Conservation (phyloP, 1,140 invertebrate species). For the Conopomorpha cramerella region DNA sequence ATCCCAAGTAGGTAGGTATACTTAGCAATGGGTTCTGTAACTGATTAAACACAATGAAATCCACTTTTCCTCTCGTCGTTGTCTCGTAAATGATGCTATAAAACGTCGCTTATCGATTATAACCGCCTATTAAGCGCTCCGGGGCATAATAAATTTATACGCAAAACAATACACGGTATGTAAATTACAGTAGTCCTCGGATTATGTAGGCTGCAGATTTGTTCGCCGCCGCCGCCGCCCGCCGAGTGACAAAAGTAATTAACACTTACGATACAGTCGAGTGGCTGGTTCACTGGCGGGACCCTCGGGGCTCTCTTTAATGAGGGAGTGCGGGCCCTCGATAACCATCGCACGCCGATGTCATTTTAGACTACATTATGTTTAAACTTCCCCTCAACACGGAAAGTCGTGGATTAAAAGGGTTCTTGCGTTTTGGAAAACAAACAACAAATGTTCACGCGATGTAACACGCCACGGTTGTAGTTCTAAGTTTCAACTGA, state of each 20-base stretch:
- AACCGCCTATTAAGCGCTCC: slow-evolving; percentile 36
- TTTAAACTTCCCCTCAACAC: too few species aligned
- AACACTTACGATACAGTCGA: slow-evolving; percentile 46
- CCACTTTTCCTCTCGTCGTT: slow-evolving; percentile 31
- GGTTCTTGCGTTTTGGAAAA: too few species aligned
- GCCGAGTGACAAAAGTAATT: slow-evolving; percentile 49
- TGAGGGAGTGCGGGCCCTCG: slow-evolving; percentile 22
- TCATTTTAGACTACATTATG: background rate
- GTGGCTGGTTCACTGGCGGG: slow-evolving; percentile 31
- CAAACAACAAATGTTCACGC: too few species aligned
- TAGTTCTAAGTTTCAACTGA: too few species aligned
- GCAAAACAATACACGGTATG: slow-evolving; percentile 28
- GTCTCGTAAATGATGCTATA: slow-evolving; percentile 54
- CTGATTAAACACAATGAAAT: slow-evolving; percentile 54
- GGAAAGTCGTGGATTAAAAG: too few species aligned
- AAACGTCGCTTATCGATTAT: slow-evolving; percentile 51
- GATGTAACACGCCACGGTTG: too few species aligned
- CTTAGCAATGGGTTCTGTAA: slow-evolving; percentile 31
- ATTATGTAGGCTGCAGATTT: slow-evolving; percentile 38
- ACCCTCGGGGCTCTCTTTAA: slow-evolving; percentile 23
- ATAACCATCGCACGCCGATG: slow-evolving; percentile 17
- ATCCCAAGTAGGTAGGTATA: slow-evolving; percentile 27
- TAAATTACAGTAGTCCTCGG: slow-evolving; percentile 32
- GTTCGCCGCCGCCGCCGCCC: slow-evolving; percentile 27
- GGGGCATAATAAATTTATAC: slow-evolving; percentile 44